Evolutionary conservation across 2,113 vertebrate species (phyloP), one percentile per base, ranked within the genome.

Genomic region (Synodontis membranacea): DNA sequence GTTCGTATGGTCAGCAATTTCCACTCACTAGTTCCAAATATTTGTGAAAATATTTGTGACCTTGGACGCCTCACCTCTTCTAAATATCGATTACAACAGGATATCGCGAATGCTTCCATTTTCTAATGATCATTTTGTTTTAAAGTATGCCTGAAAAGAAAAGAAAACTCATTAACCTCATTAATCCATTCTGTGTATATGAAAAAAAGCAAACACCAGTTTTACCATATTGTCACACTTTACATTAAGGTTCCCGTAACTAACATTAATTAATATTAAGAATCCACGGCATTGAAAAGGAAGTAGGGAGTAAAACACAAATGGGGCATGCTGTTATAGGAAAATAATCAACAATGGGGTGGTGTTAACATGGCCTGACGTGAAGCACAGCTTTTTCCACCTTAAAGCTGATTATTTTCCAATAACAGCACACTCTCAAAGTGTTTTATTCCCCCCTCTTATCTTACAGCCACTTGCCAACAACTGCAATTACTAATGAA

Each of bases 11-110:
- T 34, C 50, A 82, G 86, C 62, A 68, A 25, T 85, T 82, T 84
- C 68, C 78, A 86, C 80, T 89, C 86, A 83, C 31, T 80, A 50
- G 62, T 58, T 75, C 0, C 8, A 48, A 39, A n/a, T n/a, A n/a
- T 52, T 81, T 62, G 34, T 68, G n/a, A 76, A 76, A 84, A n/a
- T 14, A n/a, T 56, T 23, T 42, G 2, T 56, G 81, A 83, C 86
- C 84, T 82, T 86, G 83, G 58, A 50, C 58, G 64, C 66, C 58
- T 78, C 50, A 37, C 39, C 25, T 60, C 14, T 50, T 44, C 28
- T 58, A 56, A 31, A 44, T 50, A 62, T 6, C 37, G 42, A 60
- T 82, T 48, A 72, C 60, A n/a, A 39, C n/a, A 80, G 23, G 44
- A 44, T 25, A 74, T 23, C 4, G 15, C 34, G 48, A 44, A 88